These are phyloP conservation scores for Cactoblastis cactorum DNA, from an alignment of 2,888 invertebrate genomes.

Conservation along the genomic window DNA sequence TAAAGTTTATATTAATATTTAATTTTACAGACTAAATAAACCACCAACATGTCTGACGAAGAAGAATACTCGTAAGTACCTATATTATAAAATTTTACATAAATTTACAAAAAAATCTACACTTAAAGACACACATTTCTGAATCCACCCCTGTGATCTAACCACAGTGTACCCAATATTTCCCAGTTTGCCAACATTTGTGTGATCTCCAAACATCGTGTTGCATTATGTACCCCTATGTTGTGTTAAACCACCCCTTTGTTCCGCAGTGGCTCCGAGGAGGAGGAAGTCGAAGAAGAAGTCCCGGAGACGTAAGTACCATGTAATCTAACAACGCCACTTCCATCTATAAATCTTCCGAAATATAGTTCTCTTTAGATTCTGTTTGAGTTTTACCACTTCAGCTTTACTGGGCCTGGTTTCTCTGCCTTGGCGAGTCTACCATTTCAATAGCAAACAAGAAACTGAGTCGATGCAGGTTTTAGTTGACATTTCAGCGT, in stretches of 20 bases:
- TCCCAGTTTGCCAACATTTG: not conserved
- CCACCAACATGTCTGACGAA: constrained; percentile 94
- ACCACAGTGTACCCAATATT: not conserved
- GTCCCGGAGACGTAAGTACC: constrained; percentile 86
- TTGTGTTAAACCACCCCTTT: constrained; percentile 32
- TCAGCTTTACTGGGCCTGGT: constrained; percentile 66
- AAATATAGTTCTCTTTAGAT: constrained; percentile 47
- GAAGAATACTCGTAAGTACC: constrained; percentile 96
- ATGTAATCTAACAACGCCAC: constrained; percentile 21
- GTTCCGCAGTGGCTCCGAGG: constrained; percentile 81
- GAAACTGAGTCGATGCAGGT: constrained; percentile 27
- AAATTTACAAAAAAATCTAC: not conserved
- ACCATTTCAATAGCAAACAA: constrained; percentile 39
- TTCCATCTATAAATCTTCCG: constrained; percentile 26
- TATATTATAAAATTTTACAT: constrained; percentile 8
- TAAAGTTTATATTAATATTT: constrained; percentile 27
- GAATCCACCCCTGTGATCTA: not conserved
- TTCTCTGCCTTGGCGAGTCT: constrained; percentile 62
- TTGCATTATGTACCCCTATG: constrained; percentile 1
- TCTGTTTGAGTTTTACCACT: constrained; percentile 64
- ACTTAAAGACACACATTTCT: not conserved
- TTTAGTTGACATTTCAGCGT: constrained; percentile 37
- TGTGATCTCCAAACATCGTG: not conserved
- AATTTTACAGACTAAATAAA: constrained; percentile 67
- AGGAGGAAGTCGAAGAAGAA: constrained; percentile 89